phyloP scores from a whole-genome alignment of 2,888 invertebrate species.

The Athetis lepigone region DNA sequence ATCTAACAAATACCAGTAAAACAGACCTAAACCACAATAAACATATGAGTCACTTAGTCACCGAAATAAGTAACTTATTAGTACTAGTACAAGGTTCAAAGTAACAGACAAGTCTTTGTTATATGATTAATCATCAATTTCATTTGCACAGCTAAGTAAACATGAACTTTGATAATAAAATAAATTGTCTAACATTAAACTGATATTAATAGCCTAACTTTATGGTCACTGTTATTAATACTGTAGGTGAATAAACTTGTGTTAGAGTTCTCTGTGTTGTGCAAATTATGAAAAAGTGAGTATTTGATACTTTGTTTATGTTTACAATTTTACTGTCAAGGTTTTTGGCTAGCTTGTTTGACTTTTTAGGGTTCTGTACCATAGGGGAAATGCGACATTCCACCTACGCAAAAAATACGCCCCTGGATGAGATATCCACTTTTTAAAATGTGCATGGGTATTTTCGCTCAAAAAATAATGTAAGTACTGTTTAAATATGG shows the following conservation, averaged over 20 bases:
- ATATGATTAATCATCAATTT: conserved; percentile 30
- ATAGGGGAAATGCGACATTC: too few species aligned
- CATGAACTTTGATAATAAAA: conserved; percentile 53
- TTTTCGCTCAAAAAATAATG: too few species aligned
- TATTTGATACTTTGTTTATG: too few species aligned
- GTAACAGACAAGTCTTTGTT: conserved; percentile 18
- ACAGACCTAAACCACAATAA: not conserved
- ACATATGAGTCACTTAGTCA: not conserved
- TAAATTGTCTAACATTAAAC: conserved; percentile 26
- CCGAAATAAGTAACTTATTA: not conserved
- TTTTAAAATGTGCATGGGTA: too few species aligned
- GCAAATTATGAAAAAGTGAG: conserved; percentile 45
- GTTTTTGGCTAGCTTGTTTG: too few species aligned
- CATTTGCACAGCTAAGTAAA: conserved; percentile 24
- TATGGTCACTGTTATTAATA: conserved; percentile 9
- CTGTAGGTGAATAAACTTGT: conserved; percentile 16
- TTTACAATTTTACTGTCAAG: too few species aligned
- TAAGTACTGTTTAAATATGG: too few species aligned
- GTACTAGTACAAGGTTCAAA: conserved; percentile 23
- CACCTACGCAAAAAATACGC: too few species aligned
- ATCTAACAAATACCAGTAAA: not conserved
- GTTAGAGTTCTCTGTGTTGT: conserved; percentile 1
- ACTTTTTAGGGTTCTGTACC: too few species aligned
- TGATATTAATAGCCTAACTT: conserved; percentile 43
- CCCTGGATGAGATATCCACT: too few species aligned